Conservation (phyloP, 2,113 vertebrate genomes). For the Sterrhoptilus dennistouni region DNA sequence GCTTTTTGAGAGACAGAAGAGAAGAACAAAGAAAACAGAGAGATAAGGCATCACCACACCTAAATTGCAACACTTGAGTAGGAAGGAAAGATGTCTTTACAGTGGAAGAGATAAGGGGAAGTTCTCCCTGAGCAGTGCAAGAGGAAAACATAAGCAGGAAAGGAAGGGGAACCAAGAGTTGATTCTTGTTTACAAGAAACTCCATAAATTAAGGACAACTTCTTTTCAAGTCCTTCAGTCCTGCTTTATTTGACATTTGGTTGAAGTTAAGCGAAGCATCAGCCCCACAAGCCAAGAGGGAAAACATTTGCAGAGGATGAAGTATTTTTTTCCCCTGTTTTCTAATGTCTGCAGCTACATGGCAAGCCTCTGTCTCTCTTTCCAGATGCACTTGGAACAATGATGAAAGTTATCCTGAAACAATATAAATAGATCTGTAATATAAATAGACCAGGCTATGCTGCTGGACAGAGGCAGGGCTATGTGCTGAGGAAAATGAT, state of each 20-base stretch:
- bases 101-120: slow-evolving; percentile 5
- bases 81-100: background rate
- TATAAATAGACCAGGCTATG: slow-evolving; percentile 46
- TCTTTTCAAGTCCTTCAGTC: background rate
- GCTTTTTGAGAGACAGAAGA: background rate
- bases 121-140: background rate
- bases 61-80: background rate
- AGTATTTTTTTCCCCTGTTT: slow-evolving; percentile 44
- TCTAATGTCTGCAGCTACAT: slow-evolving; percentile 8
- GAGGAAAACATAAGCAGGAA: slow-evolving; percentile 50
- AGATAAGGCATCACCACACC: background rate
- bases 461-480: slow-evolving; percentile 1
- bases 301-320: slow-evolving; percentile 36
- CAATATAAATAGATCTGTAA: slow-evolving; percentile 61
- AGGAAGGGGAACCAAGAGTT: background rate
- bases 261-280: slow-evolving; percentile 31
- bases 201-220: slow-evolving; percentile 3
- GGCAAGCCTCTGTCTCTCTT: background rate
- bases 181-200: slow-evolving; percentile 22
- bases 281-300: background rate
- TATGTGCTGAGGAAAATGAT: background rate
- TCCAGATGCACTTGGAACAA: slow-evolving; percentile 62
- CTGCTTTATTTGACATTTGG: background rate
- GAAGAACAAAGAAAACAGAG: background rate
- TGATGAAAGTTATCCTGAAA: slow-evolving; percentile 62